Conservation (phyloP, 2,797 vertebrate species). For the Xiphorhynchus erythropygius region DNA sequence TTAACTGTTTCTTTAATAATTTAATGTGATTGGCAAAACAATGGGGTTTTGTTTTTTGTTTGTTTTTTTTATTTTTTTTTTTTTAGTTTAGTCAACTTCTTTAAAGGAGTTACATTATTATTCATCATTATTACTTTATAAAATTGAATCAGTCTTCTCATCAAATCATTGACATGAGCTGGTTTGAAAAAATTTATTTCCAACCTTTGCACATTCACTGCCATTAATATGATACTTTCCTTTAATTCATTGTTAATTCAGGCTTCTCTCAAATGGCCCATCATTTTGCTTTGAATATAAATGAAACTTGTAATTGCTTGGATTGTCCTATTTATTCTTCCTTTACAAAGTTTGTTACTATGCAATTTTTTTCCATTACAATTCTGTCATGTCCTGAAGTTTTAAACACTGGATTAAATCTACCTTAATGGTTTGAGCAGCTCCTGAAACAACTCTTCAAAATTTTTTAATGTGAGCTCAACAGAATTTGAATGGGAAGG, state of each 20-base stretch:
- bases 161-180: background rate
- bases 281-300: background rate
- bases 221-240: background rate
- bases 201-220: background rate
- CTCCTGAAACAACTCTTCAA: background rate
- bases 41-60: rapidly evolving
- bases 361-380: background rate
- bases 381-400: background rate
- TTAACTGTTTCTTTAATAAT: background rate
- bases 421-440: background rate
- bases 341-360: background rate
- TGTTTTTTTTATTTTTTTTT: no score
- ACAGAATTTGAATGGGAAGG: background rate
- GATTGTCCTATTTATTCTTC: background rate
- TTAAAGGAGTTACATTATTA: background rate
- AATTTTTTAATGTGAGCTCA: background rate
- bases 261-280: background rate
- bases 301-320: background rate
- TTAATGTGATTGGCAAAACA: background rate
- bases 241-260: conserved; percentile 9
- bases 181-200: background rate
- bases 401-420: background rate
- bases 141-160: background rate
- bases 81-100: background rate
- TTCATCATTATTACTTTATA: background rate